Evolutionary conservation across 2,888 invertebrate genomes (phyloP), one percentile per base, ranked within the genome.

Genomic region (Emesis furor): DNA sequence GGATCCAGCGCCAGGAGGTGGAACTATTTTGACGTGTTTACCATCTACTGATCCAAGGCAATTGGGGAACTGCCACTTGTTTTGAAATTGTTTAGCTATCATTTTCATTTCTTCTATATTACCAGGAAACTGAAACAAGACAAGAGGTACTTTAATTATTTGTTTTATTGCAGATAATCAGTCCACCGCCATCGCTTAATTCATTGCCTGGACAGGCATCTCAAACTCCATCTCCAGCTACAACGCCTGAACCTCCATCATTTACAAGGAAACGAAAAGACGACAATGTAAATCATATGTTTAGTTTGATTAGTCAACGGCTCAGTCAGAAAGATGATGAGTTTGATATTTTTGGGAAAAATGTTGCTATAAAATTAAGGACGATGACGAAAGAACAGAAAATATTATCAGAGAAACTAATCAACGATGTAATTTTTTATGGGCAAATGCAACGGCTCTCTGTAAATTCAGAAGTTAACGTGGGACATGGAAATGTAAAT

Each of bases 301-400:
- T 37, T 69, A 69, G 35, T 37, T 37, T 37, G 37, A 69, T 37
- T 37, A 69, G 14, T 37, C 37, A 71, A 69, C 69, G 32, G 46
- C 17, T 32, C 73, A 42, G 42, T 42, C 42, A 42, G 42, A 42
- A 42, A 73, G 46, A 73, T 30, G 73, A 73, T 67, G 75, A 82
- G n/a, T 83, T 72, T 55, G 83, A 83, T 81, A 67, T 75, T 78
- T 81, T 83, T 78, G 80, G 83, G 74, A 83, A 81, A 83, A 81
- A 83, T 73, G 73, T 79, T 73, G 76, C 75, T 72, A 76, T 12
- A 10, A 82, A 82, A 71, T 79, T 84, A 69, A 79, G 79, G 73
- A 75, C 82, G 71, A 79, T 84, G 82, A 79, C 79, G 24, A 79
- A 32, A 35, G 62, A 82, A 79, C 84, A 82, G 75, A 82, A 79